Base-by-base conservation (phyloP, 2,888 invertebrate species). In the Phyllotreta cruciferae region DNA sequence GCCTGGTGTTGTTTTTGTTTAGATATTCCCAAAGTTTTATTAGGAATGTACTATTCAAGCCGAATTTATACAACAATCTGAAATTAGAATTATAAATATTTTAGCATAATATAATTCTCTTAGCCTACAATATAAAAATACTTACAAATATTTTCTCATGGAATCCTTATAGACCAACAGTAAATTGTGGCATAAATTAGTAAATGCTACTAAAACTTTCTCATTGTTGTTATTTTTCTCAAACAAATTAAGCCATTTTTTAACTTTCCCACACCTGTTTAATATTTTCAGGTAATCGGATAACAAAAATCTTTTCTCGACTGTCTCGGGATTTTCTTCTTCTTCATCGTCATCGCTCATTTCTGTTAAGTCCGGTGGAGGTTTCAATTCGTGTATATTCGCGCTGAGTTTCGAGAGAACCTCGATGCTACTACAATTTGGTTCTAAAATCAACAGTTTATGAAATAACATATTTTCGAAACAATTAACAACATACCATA, bases 71-170 rank as follows among this genome's bases (percentile, higher is more conserved):
- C 7, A 80, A 66, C 62, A 81, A 71, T 74, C 79, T 79, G 47
- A 24, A 71, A 74, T 11, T n/a, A n/a, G 14, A 36, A 36, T 11
- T 50, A 68, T 49, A 68, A 61, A 34, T 66, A 62, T 36, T 42
- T 35, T 13, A 50, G 50, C 45, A 10, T 13, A 47, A 10, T 35
- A 47, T 10, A 54, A 63, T 2, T 13, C 1, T 6, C 6, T 49
- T 5, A 44, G 10, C 14, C 7, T 44, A 41, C 11, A 13, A 50
- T 47, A 41, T 39, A 52, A 3, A 35, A 10, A n/a, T 45, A 77
- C 83, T 79, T 79, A 92, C 93, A 93, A 91, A 82, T 91, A 93
- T 77, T 92, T 92, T 78, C 93, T 92, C 70, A 94, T 85, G 0
- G 94, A 91, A 78, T 91, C 85, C 77, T 90, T 90, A 77, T 93